phyloP scores from a whole-genome alignment of 2,888 invertebrate genomes.

The Matsumyia berberina region DNA sequence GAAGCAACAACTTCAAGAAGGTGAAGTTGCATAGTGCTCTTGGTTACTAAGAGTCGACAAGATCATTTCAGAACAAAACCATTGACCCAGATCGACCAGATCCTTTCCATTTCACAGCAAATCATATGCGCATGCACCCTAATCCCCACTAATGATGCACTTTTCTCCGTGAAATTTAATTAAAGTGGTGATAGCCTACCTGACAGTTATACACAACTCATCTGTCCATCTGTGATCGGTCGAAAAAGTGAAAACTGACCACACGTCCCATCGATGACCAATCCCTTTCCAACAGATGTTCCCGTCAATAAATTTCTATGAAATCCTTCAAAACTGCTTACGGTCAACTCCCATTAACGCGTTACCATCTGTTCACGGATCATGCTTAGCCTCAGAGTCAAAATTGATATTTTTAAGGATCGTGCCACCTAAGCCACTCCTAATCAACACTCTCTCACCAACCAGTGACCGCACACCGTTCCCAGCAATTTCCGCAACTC shows the following conservation, averaged over 20 bases:
- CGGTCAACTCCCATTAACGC: constrained; percentile 59
- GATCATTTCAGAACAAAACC: too few species aligned
- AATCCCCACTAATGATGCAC: too few species aligned
- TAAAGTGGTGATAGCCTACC: background rate
- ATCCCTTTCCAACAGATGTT: constrained; percentile 60
- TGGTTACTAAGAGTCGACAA: too few species aligned
- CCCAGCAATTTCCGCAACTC: constrained; percentile 61
- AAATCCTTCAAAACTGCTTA: constrained; percentile 44
- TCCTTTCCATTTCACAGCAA: too few species aligned
- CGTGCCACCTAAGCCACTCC: constrained; percentile 55
- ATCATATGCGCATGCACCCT: too few species aligned
- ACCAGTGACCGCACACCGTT: constrained; percentile 18
- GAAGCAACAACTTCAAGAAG: too few species aligned
- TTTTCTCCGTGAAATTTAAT: too few species aligned
- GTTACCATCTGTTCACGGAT: constrained; percentile 62
- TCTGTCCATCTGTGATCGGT: constrained; percentile 32
- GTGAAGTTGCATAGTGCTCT: too few species aligned
- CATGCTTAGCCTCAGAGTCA: constrained; percentile 6
- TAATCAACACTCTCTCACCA: constrained; percentile 43
- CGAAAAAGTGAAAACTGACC: constrained; percentile 42
- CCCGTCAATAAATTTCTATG: constrained; percentile 57
- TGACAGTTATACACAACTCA: background rate
- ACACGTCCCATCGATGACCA: constrained; percentile 42
- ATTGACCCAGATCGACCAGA: too few species aligned
- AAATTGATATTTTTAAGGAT: constrained; percentile 42